Evolutionary conservation across 2,888 invertebrate species (phyloP).

Genomic region (Drosophila macrothrix): DNA sequence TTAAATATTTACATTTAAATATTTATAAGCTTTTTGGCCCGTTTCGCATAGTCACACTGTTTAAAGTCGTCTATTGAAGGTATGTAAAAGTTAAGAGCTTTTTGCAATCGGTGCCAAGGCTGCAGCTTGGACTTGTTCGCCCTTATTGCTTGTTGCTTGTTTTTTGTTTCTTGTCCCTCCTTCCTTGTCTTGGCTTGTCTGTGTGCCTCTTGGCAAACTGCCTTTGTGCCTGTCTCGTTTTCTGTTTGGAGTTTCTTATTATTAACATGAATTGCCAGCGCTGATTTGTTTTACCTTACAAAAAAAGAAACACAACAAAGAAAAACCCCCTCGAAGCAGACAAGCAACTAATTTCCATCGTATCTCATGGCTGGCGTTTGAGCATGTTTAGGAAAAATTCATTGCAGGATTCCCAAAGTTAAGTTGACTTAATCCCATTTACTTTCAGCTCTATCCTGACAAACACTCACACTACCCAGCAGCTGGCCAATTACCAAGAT

Average conservation of each 20-base stretch:
- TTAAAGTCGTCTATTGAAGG: conserved; percentile 29
- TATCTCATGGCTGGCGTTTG: background rate
- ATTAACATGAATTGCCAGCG: conserved; percentile 16
- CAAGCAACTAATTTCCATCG: background rate
- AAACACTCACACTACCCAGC: background rate
- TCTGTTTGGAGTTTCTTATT: conserved; percentile 1
- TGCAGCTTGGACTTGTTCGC: background rate
- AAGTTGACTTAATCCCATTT: background rate
- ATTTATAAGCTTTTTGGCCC: conserved; percentile 60
- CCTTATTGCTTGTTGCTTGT: background rate
- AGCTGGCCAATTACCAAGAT: conserved; percentile 24
- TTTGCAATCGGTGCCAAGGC: conserved; percentile 24
- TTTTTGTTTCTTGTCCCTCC: background rate
- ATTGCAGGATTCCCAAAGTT: background rate
- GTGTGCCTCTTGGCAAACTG: background rate
- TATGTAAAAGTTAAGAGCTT: conserved; percentile 15
- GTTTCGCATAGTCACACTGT: conserved; percentile 16
- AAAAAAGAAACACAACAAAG: background rate
- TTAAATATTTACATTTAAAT: conserved; percentile 74
- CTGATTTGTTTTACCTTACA: conserved; percentile 9
- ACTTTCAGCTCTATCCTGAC: background rate
- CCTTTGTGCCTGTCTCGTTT: background rate
- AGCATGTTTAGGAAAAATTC: background rate
- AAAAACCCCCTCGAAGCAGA: background rate
- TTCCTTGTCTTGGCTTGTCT: background rate